Evolutionary conservation across 2,113 vertebrate genomes (phyloP).

Genomic region (Dromaius novaehollandiae): DNA sequence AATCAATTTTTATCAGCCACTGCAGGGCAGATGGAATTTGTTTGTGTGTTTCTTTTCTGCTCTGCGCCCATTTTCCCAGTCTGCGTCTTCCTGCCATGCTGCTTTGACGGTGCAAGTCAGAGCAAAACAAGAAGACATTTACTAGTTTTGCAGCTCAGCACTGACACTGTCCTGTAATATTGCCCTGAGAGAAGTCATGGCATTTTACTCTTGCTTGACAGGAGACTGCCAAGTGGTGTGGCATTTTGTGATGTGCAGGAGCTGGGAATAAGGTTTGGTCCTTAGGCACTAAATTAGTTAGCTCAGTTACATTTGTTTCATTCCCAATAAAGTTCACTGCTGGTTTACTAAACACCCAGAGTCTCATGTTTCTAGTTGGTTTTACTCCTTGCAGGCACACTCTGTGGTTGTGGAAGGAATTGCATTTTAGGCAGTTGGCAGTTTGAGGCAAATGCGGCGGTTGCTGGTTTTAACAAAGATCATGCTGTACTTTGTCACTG

Average conservation of each 20-base stretch:
- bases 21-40: neutral
- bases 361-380: neutral
- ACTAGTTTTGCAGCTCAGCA: neutral
- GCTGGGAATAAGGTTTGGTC: neutral
- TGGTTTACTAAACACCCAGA: neutral
- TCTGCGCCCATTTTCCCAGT: neutral
- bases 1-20: neutral
- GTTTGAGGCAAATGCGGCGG: neutral
- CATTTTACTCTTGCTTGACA: slow-evolving; percentile 32
- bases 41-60: neutral
- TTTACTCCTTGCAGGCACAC: neutral
- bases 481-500: neutral
- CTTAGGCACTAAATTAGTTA: slow-evolving; percentile 28
- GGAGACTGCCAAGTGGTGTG: slow-evolving; percentile 33
- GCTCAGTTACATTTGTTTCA: neutral
- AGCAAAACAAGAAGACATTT: neutral
- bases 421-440: neutral
- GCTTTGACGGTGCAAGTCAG: neutral
- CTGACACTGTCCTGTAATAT: slow-evolving; percentile 19
- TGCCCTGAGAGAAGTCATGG: slow-evolving; percentile 44
- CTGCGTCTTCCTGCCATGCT: neutral
- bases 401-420: neutral
- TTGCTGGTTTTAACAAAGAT: neutral
- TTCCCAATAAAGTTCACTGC: neutral
- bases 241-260: slow-evolving; percentile 16